Base-by-base conservation (phyloP, 2,888 invertebrate genomes). In the Drosophila fungiperda region DNA sequence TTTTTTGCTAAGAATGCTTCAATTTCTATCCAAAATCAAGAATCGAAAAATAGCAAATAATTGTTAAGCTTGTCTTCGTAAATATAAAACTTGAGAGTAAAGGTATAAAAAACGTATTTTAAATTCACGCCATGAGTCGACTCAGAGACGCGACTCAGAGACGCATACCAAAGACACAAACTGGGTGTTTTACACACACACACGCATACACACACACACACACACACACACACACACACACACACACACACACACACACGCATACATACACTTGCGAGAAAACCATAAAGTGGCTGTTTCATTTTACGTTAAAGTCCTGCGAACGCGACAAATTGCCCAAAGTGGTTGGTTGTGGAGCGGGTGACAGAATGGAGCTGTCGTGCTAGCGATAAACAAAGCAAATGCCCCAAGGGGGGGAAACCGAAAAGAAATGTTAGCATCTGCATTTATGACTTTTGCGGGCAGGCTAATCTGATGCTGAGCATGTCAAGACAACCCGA, bases 381-480 rank as follows among this genome's bases (percentile, higher is more conserved):
- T 66, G 35, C 52, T 42, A 61, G 76, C 60, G 42, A 68, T 75
- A 82, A 82, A 87, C 89, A 87, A 87, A 87, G 78, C 61, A 70
- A 78, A 85, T 87, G 80, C 73, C 80, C 80, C 73, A 65, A 66
- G 82, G 89, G 75, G 62, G 17, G 35, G 29, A 26, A 48, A 17
- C 36, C 40, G 26, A 63, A 82, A 71, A 68, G 72, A 88, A 87
- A 87, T 87, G 87, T 89, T 75, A 87, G 84, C 90, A 90, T 86
- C 87, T 87, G 87, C 90, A 87, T 87, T 87, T 87, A 87, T 87
- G 87, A 88, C 88, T 87, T 89, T 81, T 88, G 87, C 74, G 84
- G 87, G 87, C 84, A 73, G 73, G 84, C 89, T 88, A 90, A 88
- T 88, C 89, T 87, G 84, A 89, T 89, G 87, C 80, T 76, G 69